phyloP scores from a whole-genome alignment of 2,888 invertebrate genomes.

The Morpho deidamia region DNA sequence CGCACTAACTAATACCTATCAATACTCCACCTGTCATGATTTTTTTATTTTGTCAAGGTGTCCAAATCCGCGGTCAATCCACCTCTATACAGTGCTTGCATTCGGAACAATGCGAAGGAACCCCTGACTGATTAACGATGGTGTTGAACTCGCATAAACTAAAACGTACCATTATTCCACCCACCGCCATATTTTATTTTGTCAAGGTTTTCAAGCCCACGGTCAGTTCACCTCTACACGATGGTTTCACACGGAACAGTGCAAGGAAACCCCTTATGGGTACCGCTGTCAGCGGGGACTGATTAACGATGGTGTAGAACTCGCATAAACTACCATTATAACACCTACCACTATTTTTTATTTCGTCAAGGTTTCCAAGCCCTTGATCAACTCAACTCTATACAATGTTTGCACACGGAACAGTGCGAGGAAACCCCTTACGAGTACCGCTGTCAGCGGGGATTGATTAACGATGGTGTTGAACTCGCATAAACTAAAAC shows the following conservation, averaged over 20 bases:
- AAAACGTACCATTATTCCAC: not conserved
- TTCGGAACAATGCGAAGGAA: constrained; percentile 91
- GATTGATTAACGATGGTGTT: too few species aligned
- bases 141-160: constrained; percentile 72
- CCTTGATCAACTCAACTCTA: constrained; percentile 82
- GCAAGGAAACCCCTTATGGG: too few species aligned
- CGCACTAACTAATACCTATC: constrained; percentile 38
- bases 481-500: constrained; percentile 72
- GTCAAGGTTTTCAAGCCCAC: too few species aligned
- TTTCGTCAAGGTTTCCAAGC: too few species aligned
- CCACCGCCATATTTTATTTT: not conserved
- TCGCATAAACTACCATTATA: too few species aligned
- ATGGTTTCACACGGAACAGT: constrained; percentile 98
- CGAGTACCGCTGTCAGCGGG: too few species aligned
- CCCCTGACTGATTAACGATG: too few species aligned
- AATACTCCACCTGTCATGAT: too few species aligned
- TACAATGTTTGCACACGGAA: constrained; percentile 99
- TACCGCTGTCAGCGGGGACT: too few species aligned
- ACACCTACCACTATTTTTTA: not conserved
- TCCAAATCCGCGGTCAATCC: constrained; percentile 25
- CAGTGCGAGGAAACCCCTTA: constrained; percentile 81
- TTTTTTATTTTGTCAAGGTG: too few species aligned
- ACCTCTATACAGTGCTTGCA: constrained; percentile 99
- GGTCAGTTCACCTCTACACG: constrained; percentile 89
- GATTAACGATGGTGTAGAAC: too few species aligned